phyloP scores from a whole-genome alignment of 2,113 vertebrate genomes.

The Trichechus manatus region DNA sequence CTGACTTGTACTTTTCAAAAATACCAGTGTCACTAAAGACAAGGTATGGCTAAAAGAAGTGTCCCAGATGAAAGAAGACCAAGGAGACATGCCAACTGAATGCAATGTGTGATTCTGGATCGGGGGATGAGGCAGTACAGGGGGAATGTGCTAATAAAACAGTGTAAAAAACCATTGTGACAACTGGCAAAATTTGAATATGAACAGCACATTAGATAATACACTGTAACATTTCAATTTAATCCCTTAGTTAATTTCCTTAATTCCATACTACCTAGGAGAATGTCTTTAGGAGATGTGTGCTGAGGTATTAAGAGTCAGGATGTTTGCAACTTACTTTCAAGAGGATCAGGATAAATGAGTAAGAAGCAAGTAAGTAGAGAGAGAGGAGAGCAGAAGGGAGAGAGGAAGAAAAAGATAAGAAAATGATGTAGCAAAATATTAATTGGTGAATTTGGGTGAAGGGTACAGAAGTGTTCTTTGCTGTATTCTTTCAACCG shows the following conservation, averaged over 20 bases:
- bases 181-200: background rate
- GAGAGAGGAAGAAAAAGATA: background rate
- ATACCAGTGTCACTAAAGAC: background rate
- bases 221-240: background rate
- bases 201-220: background rate
- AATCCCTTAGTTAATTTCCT: background rate
- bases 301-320: background rate
- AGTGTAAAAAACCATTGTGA: background rate
- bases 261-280: constrained; percentile 5
- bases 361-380: background rate
- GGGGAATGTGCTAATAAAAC: background rate
- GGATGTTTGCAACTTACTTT: background rate
- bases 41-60: constrained; percentile 5
- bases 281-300: background rate
- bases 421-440: background rate
- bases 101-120: background rate
- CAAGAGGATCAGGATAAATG: background rate
- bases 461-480: background rate
- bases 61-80: background rate
- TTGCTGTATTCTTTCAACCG: background rate
- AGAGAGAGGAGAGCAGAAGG: background rate
- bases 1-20: background rate
- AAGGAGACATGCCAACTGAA: background rate
- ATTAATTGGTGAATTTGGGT: background rate
- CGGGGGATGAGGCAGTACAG: background rate